Conservation (phyloP, 2,113 vertebrate genomes). For the Cervus canadensis region DNA sequence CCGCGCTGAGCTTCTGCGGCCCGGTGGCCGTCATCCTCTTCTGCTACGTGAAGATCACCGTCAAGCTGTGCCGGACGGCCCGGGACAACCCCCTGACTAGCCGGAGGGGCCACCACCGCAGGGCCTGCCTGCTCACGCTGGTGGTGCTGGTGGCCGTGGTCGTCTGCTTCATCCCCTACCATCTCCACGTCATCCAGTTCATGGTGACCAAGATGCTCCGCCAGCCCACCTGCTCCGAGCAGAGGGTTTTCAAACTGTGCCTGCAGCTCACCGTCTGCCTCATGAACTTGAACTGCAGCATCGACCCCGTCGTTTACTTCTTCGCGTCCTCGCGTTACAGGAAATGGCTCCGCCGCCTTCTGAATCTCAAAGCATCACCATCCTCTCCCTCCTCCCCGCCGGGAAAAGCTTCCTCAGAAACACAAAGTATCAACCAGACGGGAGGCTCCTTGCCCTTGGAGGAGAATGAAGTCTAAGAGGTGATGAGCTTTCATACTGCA, state of each 20-base stretch:
- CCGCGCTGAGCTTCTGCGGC: slow-evolving; percentile 81
- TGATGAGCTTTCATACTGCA: not conserved
- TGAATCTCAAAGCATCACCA: slow-evolving; percentile 79
- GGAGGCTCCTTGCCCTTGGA: slow-evolving; percentile 11
- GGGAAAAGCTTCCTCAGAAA: slow-evolving; percentile 80
- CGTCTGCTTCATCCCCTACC: slow-evolving; percentile 87
- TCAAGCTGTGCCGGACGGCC: slow-evolving; percentile 81
- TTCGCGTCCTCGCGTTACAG: slow-evolving; percentile 89
- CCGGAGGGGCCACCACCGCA: slow-evolving; percentile 75
- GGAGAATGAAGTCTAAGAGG: not conserved
- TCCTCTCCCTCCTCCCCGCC: slow-evolving; percentile 66
- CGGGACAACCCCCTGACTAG: slow-evolving; percentile 78
- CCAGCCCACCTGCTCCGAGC: slow-evolving; percentile 77
- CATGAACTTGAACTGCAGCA: slow-evolving; percentile 90
- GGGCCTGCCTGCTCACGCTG: slow-evolving; percentile 83
- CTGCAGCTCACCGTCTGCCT: slow-evolving; percentile 84
- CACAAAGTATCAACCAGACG: slow-evolving; percentile 76
- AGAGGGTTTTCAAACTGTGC: slow-evolving; percentile 83
- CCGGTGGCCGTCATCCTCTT: slow-evolving; percentile 83
- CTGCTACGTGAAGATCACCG: slow-evolving; percentile 84
- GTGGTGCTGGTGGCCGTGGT: slow-evolving; percentile 83
- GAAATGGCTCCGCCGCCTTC: slow-evolving; percentile 82
- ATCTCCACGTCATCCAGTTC: slow-evolving; percentile 86
- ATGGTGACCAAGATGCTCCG: slow-evolving; percentile 79
- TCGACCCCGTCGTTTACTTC: slow-evolving; percentile 90